phyloP scores from a whole-genome alignment of 1,140 invertebrate genomes.

The Lasioglossum albipes region DNA sequence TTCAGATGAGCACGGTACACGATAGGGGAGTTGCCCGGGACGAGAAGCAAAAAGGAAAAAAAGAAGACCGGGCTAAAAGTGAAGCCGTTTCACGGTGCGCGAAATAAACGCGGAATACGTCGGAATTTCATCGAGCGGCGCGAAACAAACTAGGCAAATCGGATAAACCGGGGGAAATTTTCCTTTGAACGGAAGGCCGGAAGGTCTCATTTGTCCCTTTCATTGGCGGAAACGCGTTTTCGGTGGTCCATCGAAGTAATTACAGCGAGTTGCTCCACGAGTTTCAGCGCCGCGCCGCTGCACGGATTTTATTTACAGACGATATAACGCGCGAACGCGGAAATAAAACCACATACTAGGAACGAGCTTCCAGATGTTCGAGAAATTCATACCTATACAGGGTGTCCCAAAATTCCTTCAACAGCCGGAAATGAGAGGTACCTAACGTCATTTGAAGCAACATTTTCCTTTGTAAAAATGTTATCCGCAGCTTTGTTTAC shows the following conservation, averaged over 20 bases:
- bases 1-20: neutral
- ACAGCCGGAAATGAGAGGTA: no score
- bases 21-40: neutral
- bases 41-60: neutral
- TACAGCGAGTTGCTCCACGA: neutral
- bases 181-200: neutral
- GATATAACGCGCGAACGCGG: neutral
- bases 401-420: no score
- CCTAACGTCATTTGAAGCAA: no score
- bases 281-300: neutral
- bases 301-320: constrained; percentile 1
- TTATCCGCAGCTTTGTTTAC: no score
- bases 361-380: constrained; percentile 2
- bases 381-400: constrained; percentile 44
- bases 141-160: neutral
- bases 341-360: neutral
- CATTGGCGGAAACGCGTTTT: neutral
- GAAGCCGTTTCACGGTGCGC: neutral
- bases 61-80: no score
- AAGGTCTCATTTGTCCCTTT: constrained; percentile 1
- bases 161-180: neutral
- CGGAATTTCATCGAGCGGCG: neutral
- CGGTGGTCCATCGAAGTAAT: constrained; percentile 2
- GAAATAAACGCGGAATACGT: neutral
- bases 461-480: no score